Base-by-base conservation (phyloP, 2,888 invertebrate species). In the Euphydryas editha region DNA sequence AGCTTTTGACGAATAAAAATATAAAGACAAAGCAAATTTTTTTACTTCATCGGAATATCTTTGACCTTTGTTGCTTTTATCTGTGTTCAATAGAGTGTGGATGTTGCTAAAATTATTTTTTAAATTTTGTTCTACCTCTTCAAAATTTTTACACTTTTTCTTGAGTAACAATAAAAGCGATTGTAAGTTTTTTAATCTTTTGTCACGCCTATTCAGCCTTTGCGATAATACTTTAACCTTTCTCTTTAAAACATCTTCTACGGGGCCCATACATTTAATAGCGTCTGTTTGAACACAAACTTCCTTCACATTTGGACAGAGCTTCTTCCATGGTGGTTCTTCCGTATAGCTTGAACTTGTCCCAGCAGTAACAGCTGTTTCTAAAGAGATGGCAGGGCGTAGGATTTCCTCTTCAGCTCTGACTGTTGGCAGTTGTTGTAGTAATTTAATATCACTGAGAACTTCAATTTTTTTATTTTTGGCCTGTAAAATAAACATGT, bases 101-200 rank as follows among this genome's bases (percentile, higher is more conserved):
- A 59, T 59, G 17, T 46, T 59, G 17, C 17, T 10, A 20, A 59
- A 59, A 59, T 59, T 36, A 44, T 46, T 47, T 47, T 47, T 47
- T 47, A 47, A 4, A 44, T 44, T 59, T 44, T 59, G 44, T 30
- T 59, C 59, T 21, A 47, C 24, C 24, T 59, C 59, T 10, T 46
- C 24, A 44, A 44, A 59, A 44, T 59, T 30, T 44, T 59, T 59
- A 44, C 59, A 44, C 10, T 59, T 59, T 59, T 59, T 59, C 59
- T 46, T 47, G 11, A 58, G 36, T 59, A 39, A 24, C 30, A 59
- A 47, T 59, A 59, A 36, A 47, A 59, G 24, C n/a, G 59, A 59
- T 47, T 59, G 36, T 15, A 59, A 49, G 18, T 59, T 47, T 59
- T 59, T 59, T 59, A 49, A 59, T 59, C 21, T 59, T 30, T 10